Evolutionary conservation across 1,140 invertebrate species (phyloP), one percentile per base, ranked within the genome.

Genomic region (Oncopodura yosiiana): DNA sequence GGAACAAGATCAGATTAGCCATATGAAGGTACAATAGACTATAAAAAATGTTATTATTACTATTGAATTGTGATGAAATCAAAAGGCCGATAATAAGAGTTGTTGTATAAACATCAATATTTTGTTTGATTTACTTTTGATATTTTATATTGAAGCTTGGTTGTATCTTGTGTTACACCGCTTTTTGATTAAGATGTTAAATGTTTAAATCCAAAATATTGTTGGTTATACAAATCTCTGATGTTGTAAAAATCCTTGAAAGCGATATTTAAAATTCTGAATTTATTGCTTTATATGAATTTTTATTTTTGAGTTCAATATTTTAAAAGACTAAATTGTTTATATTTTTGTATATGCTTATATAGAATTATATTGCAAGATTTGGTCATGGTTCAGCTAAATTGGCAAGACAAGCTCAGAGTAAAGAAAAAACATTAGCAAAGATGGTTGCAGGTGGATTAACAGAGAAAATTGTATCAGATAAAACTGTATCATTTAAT

Each of bases 351-450:
- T n/a, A n/a, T n/a, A n/a, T n/a, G n/a, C n/a, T n/a, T n/a, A n/a
- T 73, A 63, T 69, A 88, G 81, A 96, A 99, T 70, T 99, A 99
- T 70, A 97, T 99, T 63, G 96, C 95, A 0, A 74, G 95, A 48
- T 99, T 99, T 74, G 96, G 96, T 79, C 95, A 99, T 71, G 96
- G 96, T 66, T 94, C 88, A 41, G 94, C 94, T 0, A 99, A 99
- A 74, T 71, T 99, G 36, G 96, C 96, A 0, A 77, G 94, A 53
- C 96, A 99, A 71, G 96, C 96, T 39, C 94, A 99, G 72, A 95
- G 91, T 53, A 99, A 99, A 73, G 95, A 99, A 73, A 99, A 99
- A 72, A 98, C 94, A 0, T 71, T 99, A 42, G 93, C 92, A 4
- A 99, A 99, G 74, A 99, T 99, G 95, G 90, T 99, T 6, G 90